These are phyloP conservation scores for Anabas testudineus DNA, from an alignment of 2,797 vertebrate genomes.

Conservation along the genomic window DNA sequence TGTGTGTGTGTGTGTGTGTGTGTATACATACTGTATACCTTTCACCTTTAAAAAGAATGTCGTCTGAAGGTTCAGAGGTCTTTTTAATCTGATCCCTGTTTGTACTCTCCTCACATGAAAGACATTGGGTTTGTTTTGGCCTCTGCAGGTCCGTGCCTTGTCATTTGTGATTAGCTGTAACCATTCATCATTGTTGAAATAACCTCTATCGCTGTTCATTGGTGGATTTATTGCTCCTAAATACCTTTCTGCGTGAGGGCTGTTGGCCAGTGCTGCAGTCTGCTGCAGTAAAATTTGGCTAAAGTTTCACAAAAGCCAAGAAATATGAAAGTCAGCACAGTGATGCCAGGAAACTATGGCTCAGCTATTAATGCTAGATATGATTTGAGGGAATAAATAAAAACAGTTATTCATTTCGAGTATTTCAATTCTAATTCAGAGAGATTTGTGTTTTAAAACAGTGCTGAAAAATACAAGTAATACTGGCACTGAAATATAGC, in stretches of 20 bases:
- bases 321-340: conserved; percentile 34
- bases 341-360: conserved; percentile 59
- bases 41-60: conserved; percentile 14
- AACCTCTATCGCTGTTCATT: conserved; percentile 36
- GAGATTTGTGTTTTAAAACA: not conserved
- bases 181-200: conserved; percentile 57
- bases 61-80: conserved; percentile 38
- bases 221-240: conserved; percentile 65
- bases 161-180: conserved; percentile 51
- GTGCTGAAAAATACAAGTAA: not conserved
- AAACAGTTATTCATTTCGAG: not conserved
- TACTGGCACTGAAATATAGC: not conserved
- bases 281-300: conserved; percentile 37
- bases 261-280: conserved; percentile 36
- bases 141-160: conserved; percentile 28
- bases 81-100: conserved; percentile 44
- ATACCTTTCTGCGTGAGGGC: conserved; percentile 34
- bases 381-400: conserved; percentile 39
- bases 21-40: conserved; percentile 1
- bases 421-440: not conserved
- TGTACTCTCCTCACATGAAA: conserved; percentile 36
- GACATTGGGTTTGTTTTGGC: conserved; percentile 52
- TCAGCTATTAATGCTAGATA: conserved; percentile 43
- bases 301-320: conserved; percentile 41
- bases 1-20: not conserved